A percentile compares a stretch with the other conserved stretches of the same genome.
phyloP scores from a whole-genome alignment of 2,888 invertebrate genomes.

The Brachyptera risi region DNA sequence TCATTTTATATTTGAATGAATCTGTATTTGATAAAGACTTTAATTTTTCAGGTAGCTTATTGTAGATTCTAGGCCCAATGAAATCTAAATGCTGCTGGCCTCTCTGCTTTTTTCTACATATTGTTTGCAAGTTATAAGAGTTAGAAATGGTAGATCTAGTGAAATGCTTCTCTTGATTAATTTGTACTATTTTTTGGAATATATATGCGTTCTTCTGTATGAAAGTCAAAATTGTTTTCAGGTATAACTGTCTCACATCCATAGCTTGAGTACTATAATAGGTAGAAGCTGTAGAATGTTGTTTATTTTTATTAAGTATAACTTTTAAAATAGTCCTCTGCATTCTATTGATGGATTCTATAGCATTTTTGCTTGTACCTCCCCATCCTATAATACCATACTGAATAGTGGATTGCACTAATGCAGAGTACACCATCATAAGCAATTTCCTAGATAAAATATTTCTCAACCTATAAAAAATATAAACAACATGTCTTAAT shows the following conservation, averaged over 20 bases:
- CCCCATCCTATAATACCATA: conserved; percentile 20
- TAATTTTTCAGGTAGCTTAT: too few species aligned
- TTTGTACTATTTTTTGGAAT: too few species aligned
- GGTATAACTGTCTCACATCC: neutral
- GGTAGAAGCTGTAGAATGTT: neutral
- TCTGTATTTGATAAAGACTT: too few species aligned
- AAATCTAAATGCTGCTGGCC: too few species aligned
- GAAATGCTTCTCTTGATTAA: too few species aligned
- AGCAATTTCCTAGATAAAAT: neutral
- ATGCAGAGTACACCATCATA: neutral
- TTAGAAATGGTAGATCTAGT: too few species aligned
- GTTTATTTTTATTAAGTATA: neutral
- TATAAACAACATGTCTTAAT: neutral
- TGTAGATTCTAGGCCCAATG: too few species aligned
- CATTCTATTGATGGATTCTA: neutral
- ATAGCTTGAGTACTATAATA: neutral
- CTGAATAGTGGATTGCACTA: neutral
- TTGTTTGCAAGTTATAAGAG: too few species aligned
- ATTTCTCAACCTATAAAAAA: conserved; percentile 8
- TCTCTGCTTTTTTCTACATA: too few species aligned
- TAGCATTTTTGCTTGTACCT: neutral
- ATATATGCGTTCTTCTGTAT: too few species aligned
- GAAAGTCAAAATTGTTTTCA: neutral
- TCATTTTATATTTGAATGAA: too few species aligned
- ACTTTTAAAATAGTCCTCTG: neutral